Base-by-base conservation (phyloP, 2,797 vertebrate genomes). In the Triplophysa yarkandensis region DNA sequence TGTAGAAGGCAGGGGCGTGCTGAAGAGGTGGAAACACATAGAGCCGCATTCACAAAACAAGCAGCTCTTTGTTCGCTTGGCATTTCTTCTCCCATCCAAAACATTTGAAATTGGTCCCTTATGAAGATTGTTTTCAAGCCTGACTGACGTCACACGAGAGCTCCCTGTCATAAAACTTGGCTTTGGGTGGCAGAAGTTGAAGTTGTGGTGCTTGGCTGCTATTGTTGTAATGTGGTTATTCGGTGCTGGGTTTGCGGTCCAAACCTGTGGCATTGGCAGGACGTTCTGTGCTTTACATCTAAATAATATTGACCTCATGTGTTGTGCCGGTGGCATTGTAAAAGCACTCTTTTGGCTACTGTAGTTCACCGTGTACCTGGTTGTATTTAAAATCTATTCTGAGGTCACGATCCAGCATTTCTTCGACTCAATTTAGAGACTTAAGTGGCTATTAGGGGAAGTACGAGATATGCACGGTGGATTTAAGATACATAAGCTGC, bases 21-120 rank as follows among this genome's bases (percentile, higher is more conserved):
- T 76, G 74, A 76, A 62, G 78, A 64, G 71, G 67, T 50, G 71
- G 63, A 58, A 39, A 73, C 28, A 25, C 73, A 81, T 77, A 78
- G 71, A 68, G 68, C 68, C 61, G 71, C 79, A 81, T 81, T 83
- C 77, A 77, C 48, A 72, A 71, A 69, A 85, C 84, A 86, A 78
- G 67, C 79, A 65, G 39, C 46, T 78, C 83, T 83, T 84, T 86
- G 84, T 84, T 74, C n/a, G 27, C 6, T 27, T 81, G 84, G 76
- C 80, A 81, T 85, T 85, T 82, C 72, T 36, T 61, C 63, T 54
- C 50, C 23, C 34, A 76, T 72, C 39, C 25, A 76, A 75, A 71
- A 80, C 66, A 75, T 73, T 72, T 84, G 76, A 66, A 55, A n/a
- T 73, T 30, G 27, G 11, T 74, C 77, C 57, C 70, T 69, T 30